Base-by-base conservation (phyloP, 1,140 invertebrate genomes). In the Olivierus martensii region DNA sequence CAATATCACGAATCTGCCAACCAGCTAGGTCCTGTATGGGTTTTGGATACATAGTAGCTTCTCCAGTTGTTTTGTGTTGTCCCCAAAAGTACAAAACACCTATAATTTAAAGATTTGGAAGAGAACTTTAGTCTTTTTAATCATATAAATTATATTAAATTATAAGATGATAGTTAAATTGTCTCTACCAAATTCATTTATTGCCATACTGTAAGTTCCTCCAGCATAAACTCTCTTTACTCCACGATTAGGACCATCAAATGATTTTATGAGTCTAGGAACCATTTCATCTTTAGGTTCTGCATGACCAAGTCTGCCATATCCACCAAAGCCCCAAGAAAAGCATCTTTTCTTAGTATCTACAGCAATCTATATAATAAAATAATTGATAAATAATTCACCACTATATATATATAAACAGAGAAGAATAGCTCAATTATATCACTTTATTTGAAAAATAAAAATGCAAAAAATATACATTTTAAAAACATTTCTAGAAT, bases 31-130 rank as follows among this genome's bases (percentile, higher is more conserved):
- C 90, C 61, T 87, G 86, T 3, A 95, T 82, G 5, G 88, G 86
- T 68, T 95, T 94, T 0, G 90, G 90, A 67, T 95, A 95, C 90
- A 95, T 94, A 60, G 89, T 90, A 1, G 89, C 90, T 66, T 94
- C 89, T 0, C 90, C 90, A 2, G 85, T 84, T 28, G 86, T 79
- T 66, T 92, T 93, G 0, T 84, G 87, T 67, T 90, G 86, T 1
- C 90, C 90, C 72, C 91, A 93, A 63, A 94, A 75, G 65, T 82
- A 86, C 3, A 89, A 69, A 19, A 64, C 63, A 49, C 67, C 69
- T 71, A 38, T 38, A 38, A 12, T 28, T 28, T 28, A n/a, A n/a
- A n/a, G n/a, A n/a, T n/a, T n/a, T n/a, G n/a, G n/a, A n/a, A n/a
- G n/a, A n/a, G n/a, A n/a, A n/a, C n/a, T n/a, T n/a, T n/a, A n/a